These are phyloP conservation scores for Tanaodytes sp. DNA, from an alignment of 2,888 invertebrate species.

Conservation along the genomic window DNA sequence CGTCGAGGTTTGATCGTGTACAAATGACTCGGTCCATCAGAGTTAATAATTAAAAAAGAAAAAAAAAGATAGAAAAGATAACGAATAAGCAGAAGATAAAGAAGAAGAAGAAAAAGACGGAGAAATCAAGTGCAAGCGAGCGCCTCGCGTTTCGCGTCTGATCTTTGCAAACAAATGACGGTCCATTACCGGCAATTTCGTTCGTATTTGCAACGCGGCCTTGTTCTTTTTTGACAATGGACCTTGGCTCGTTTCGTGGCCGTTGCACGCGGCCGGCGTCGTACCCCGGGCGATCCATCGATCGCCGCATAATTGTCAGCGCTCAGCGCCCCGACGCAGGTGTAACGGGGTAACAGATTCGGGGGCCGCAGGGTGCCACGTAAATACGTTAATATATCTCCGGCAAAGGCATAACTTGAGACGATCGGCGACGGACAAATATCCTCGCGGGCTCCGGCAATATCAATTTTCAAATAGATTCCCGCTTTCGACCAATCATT, in stretches of 20 bases:
- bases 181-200: slow-evolving; percentile 70
- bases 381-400: slow-evolving; percentile 66
- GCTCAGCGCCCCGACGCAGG: slow-evolving; percentile 70
- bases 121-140: too few relatives aligned
- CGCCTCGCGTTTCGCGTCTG: slow-evolving; percentile 28
- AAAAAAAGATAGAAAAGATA: slow-evolving; percentile 30
- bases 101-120: too few relatives aligned
- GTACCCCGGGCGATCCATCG: slow-evolving; percentile 69
- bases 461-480: slow-evolving; percentile 48
- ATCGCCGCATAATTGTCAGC: slow-evolving; percentile 72
- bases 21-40: slow-evolving; percentile 27
- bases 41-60: slow-evolving; percentile 37
- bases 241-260: slow-evolving; percentile 61
- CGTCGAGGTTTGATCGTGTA: slow-evolving; percentile 5
- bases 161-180: slow-evolving; percentile 62
- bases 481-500: too few relatives aligned
- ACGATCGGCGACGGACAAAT: slow-evolving; percentile 46
- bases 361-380: slow-evolving; percentile 60
- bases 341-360: slow-evolving; percentile 63
- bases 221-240: slow-evolving; percentile 56
- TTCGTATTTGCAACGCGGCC: slow-evolving; percentile 57
- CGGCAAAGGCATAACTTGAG: slow-evolving; percentile 23
- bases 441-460: slow-evolving; percentile 45
- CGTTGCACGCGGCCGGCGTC: slow-evolving; percentile 58
- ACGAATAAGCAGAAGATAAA: too few relatives aligned